Evolutionary conservation across 2,888 invertebrate species (phyloP).

Genomic region (Eristalinus sepulchralis): DNA sequence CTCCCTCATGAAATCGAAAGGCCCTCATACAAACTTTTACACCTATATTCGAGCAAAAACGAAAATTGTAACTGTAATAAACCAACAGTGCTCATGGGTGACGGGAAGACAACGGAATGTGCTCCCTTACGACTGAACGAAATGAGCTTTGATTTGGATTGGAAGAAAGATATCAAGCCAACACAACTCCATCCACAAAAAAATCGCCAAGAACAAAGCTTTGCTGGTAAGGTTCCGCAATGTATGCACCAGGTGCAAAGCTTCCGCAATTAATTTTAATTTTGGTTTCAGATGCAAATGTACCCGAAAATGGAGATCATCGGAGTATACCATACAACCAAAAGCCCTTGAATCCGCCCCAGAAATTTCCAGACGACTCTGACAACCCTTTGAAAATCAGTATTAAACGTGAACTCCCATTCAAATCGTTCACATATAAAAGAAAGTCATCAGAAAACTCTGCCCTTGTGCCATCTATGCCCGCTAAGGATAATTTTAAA

Average conservation of each 20-base stretch:
- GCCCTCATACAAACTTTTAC: slow-evolving; percentile 59
- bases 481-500: background rate
- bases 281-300: slow-evolving; percentile 1
- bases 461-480: slow-evolving; percentile 26
- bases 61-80: slow-evolving; percentile 65
- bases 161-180: slow-evolving; percentile 55
- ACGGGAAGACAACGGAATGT: slow-evolving; percentile 56
- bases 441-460: slow-evolving; percentile 15
- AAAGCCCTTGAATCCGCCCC: slow-evolving; percentile 44
- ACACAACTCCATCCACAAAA: no score
- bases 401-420: slow-evolving; percentile 51
- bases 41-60: slow-evolving; percentile 61
- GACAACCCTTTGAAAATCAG: slow-evolving; percentile 5
- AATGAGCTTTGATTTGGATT: slow-evolving; percentile 67
- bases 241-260: background rate
- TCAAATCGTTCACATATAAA: slow-evolving; percentile 10
- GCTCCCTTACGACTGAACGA: slow-evolving; percentile 66
- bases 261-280: background rate
- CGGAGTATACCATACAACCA: slow-evolving; percentile 28
- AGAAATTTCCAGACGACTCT: slow-evolving; percentile 17
- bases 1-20: slow-evolving; percentile 72
- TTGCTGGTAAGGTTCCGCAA: slow-evolving; percentile 45
- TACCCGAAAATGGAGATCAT: slow-evolving; percentile 19
- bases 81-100: slow-evolving; percentile 54
- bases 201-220: slow-evolving; percentile 27